phyloP scores from a whole-genome alignment of 2,888 invertebrate species.

The Axea sp. region DNA sequence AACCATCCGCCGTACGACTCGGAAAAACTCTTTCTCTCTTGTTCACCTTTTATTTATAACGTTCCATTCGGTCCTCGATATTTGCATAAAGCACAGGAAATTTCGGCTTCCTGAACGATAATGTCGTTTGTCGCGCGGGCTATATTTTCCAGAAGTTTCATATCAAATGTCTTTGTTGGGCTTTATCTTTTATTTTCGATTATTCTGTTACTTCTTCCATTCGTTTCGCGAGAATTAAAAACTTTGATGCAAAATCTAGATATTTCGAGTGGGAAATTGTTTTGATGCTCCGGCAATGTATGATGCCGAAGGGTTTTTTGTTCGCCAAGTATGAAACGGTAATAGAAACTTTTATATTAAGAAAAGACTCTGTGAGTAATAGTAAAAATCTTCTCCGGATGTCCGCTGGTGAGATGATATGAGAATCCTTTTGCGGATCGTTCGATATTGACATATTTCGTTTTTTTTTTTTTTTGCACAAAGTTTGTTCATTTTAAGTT shows the following conservation, averaged over 20 bases:
- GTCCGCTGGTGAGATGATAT: conserved; percentile 29
- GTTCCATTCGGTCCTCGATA: conserved; percentile 1
- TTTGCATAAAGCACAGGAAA: conserved; percentile 27
- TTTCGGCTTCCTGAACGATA: conserved; percentile 17
- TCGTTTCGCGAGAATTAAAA: conserved; percentile 22
- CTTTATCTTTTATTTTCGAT: no score
- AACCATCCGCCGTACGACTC: no score
- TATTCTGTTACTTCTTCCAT: neutral
- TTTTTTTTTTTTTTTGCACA: conserved; percentile 37
- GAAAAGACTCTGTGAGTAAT: conserved; percentile 43
- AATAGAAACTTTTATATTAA: conserved; percentile 59
- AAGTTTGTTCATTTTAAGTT: conserved; percentile 56
- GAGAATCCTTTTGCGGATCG: conserved; percentile 22
- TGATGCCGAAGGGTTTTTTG: conserved; percentile 26
- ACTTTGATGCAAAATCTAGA: conserved; percentile 23
- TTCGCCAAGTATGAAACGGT: conserved; percentile 19
- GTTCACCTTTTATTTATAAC: neutral
- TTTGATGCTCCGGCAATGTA: conserved; percentile 44
- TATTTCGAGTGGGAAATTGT: conserved; percentile 34
- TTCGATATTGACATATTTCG: conserved; percentile 51
- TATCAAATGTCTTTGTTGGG: neutral
- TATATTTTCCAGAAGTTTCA: conserved; percentile 4
- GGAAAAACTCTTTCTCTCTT: neutral
- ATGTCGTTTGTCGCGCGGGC: conserved; percentile 8
- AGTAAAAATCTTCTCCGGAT: conserved; percentile 29